Conservation (phyloP, 2,888 invertebrate genomes). For the Euclidia mi region DNA sequence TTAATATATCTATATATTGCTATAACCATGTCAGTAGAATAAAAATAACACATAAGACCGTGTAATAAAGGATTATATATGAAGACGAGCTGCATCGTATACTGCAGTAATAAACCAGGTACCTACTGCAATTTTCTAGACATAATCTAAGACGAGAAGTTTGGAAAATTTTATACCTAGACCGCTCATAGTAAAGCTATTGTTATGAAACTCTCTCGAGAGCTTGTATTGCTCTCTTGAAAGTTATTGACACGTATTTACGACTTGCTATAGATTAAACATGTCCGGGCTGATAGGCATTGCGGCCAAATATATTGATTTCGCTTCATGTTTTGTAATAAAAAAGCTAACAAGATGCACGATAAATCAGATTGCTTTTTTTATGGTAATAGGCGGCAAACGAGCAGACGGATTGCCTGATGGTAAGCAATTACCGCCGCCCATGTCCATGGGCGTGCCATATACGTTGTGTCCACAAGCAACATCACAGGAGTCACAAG, state of each 20-base stretch:
- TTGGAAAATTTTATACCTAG: background rate
- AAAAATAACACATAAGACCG: too few relatives aligned
- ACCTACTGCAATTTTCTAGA: background rate
- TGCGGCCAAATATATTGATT: constrained; percentile 6
- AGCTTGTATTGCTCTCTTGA: background rate
- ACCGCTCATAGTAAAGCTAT: background rate
- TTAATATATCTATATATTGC: too few relatives aligned
- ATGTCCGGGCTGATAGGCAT: background rate
- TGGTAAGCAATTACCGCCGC: too few relatives aligned
- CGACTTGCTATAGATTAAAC: background rate
- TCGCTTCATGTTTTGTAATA: constrained; percentile 7
- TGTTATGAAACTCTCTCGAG: constrained; percentile 1
- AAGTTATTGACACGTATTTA: constrained; percentile 3
- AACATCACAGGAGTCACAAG: too few relatives aligned
- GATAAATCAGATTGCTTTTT: background rate
- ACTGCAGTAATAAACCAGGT: constrained; percentile 2
- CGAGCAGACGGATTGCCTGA: too few relatives aligned
- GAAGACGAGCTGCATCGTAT: background rate
- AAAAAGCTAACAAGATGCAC: constrained; percentile 1
- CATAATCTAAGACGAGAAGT: constrained; percentile 2
- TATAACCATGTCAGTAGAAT: too few relatives aligned
- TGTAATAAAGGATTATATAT: background rate
- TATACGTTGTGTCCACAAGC: too few relatives aligned
- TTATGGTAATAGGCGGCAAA: too few relatives aligned
- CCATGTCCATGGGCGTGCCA: too few relatives aligned